These are phyloP conservation scores for Taeniopygia guttata DNA, from an alignment of 2,797 vertebrate species.

Conservation along the genomic window DNA sequence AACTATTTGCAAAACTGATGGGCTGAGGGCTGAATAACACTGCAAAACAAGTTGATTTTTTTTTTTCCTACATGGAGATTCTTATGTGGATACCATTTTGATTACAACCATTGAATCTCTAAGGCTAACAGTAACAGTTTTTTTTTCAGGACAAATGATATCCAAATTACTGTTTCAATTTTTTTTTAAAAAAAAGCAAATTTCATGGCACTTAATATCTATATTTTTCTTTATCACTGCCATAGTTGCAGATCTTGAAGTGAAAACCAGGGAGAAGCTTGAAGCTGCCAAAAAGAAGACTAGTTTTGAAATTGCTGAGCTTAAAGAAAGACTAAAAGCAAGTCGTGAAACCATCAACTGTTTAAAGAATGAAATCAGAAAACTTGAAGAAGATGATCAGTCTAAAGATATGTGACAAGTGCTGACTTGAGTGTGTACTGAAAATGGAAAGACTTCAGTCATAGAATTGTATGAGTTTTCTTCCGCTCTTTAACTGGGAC, in stretches of 20 bases:
- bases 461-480: neutral
- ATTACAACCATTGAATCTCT: neutral
- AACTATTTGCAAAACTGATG: neutral
- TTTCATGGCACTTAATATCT: neutral
- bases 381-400: conserved; percentile 95
- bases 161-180: neutral
- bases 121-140: neutral
- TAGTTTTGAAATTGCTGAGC: conserved; percentile 94
- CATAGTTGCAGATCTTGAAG: conserved; percentile 90
- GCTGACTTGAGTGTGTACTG: neutral
- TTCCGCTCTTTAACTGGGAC: neutral
- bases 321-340: conserved; percentile 96
- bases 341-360: conserved; percentile 97
- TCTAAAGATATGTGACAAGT: conserved; percentile 85
- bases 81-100: neutral
- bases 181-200: neutral
- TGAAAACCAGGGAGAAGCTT: conserved; percentile 93
- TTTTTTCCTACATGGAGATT: neutral
- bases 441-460: neutral
- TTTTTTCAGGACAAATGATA: neutral
- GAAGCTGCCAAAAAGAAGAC: conserved; percentile 95
- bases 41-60: neutral
- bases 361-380: conserved; percentile 93
- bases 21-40: neutral
- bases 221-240: neutral